Base-by-base conservation (phyloP, 2,888 invertebrate genomes). In the Morinoia aosen region DNA sequence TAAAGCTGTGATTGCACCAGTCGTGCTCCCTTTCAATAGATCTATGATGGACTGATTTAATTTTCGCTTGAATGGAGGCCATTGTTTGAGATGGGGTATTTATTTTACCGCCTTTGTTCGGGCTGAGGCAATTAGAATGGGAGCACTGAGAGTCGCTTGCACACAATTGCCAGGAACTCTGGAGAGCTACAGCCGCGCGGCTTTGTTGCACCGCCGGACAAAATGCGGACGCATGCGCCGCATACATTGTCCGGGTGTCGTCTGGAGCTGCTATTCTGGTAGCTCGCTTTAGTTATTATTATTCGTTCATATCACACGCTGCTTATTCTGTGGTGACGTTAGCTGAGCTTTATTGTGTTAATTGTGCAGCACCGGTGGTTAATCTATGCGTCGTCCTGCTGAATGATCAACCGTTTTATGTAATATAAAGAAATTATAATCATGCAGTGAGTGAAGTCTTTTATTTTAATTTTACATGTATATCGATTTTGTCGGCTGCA, bases 21-120 rank as follows among this genome's bases (percentile, higher is more conserved):
- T 57, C 93, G 93, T 57, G 93, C 93, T 93, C 93, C 57, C 56
- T 93, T 90, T 93, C 93, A 93, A 93, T 93, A 48, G 93, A 93
- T 93, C 57, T 93, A 93, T 93, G 93, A 93, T 93, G 93, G 93
- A 93, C 56, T 93, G 93, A 93, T 93, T 93, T 93, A 93, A 93
- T 93, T 93, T 93, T 39, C 57, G 57, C 93, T 56, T 93, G 93
- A 93, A 93, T 57, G 93, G 93, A 57, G 93, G 58, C 90, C 57
- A 93, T 93, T 93, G 93, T 93, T 93, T 93, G 93, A 93, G 93
- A 56, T 48, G 7, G 40, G 93, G 57, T 93, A 93, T 93, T 93
- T 93, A 93, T 93, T 57, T 56, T 93, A 57, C 93, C 57, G 56
- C 57, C 93, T 57, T 93, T 93, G 93, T 93, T 93, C 93, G n/a